A percentile compares a stretch with the other conserved stretches of the same genome.
Conservation (phyloP, 1,140 invertebrate genomes). For the Leptopilina clavipes region DNA sequence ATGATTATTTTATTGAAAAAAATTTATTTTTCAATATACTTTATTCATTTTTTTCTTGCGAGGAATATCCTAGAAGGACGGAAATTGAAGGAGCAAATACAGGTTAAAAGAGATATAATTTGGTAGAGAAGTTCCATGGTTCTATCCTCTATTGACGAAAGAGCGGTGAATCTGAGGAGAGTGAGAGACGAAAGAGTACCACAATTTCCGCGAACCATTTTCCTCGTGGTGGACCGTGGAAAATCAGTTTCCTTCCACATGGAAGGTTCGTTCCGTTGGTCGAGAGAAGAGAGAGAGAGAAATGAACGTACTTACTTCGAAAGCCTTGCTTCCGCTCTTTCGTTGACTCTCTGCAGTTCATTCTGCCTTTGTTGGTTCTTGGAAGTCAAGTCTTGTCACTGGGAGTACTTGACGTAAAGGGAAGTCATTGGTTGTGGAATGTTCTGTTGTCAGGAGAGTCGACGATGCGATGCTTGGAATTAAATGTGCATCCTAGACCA, state of each 20-base stretch:
- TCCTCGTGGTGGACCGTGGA: slow-evolving; percentile 53
- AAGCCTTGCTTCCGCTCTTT: slow-evolving; percentile 32
- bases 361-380: slow-evolving; percentile 38
- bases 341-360: slow-evolving; percentile 25
- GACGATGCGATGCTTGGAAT: slow-evolving; percentile 42
- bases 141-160: slow-evolving; percentile 38
- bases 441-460: slow-evolving; percentile 54
- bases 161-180: slow-evolving; percentile 40
- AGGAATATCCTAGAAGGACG: neutral
- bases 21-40: neutral
- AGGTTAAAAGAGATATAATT: slow-evolving; percentile 4
- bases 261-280: slow-evolving; percentile 46
- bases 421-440: slow-evolving; percentile 45
- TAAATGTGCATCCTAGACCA: slow-evolving; percentile 42
- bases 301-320: slow-evolving; percentile 37
- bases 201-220: slow-evolving; percentile 62
- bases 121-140: slow-evolving; percentile 29
- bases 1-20: neutral
- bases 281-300: neutral
- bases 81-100: slow-evolving; percentile 2
- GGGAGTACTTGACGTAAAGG: slow-evolving; percentile 33
- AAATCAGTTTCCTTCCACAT: slow-evolving; percentile 61
- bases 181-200: slow-evolving; percentile 27
- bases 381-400: slow-evolving; percentile 23
- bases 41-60: neutral